phyloP scores from a whole-genome alignment of 2,888 invertebrate genomes.

The Drosophila neotestacea region DNA sequence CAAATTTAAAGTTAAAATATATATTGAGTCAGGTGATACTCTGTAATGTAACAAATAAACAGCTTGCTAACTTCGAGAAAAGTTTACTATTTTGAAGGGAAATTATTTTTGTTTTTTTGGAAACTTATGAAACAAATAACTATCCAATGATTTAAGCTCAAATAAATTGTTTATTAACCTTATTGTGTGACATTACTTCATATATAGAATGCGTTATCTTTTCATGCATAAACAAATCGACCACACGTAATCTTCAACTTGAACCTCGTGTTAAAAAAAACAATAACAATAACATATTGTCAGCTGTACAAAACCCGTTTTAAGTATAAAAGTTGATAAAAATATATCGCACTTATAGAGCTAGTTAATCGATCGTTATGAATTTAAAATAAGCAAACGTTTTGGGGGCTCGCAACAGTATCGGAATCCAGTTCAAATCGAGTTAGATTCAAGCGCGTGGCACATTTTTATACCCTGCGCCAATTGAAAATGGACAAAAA shows the following conservation, averaged over 20 bases:
- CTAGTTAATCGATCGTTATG: constrained; percentile 7
- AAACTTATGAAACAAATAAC: too few relatives aligned
- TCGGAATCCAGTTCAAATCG: constrained; percentile 52
- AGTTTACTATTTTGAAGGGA: too few relatives aligned
- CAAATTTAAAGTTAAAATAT: too few relatives aligned
- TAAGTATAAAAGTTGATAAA: background rate
- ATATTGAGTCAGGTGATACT: too few relatives aligned
- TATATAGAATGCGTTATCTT: background rate
- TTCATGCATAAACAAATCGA: background rate
- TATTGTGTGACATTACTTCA: background rate
- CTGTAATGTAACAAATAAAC: too few relatives aligned
- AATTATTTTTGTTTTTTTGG: too few relatives aligned
- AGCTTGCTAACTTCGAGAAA: too few relatives aligned
- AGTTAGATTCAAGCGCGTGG: constrained; percentile 38
- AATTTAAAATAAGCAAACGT: constrained; percentile 18
- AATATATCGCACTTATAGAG: constrained; percentile 2
- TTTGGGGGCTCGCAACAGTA: constrained; percentile 75
- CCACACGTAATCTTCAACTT: background rate
- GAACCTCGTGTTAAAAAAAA: constrained; percentile 1
- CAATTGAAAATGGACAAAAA: too few relatives aligned
- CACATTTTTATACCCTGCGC: constrained; percentile 14
- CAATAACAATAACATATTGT: constrained; percentile 22
- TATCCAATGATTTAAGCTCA: too few relatives aligned
- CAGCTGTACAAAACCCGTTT: constrained; percentile 29
- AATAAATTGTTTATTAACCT: background rate